Evolutionary conservation across 2,113 vertebrate species (phyloP), one percentile per base, ranked within the genome.

Genomic region (Thermophis baileyi): DNA sequence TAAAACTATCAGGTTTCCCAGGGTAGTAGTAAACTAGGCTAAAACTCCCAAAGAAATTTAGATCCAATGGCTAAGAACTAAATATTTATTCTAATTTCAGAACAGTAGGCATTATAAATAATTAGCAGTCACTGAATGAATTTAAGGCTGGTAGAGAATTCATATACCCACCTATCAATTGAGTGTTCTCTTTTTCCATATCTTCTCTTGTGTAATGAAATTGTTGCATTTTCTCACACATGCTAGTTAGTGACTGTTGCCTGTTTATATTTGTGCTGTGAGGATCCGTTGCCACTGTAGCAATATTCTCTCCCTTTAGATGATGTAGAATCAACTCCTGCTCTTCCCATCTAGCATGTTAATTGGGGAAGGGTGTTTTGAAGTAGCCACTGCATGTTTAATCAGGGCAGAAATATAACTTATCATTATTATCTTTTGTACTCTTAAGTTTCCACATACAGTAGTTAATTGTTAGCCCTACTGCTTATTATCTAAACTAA

Each of bases 401-500:
- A 54, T 46, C 12, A 47, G 25, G 81, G 8, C 27, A 57, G 25
- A 85, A 57, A 53, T 3, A 10, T 22, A 6, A 46, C 20, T 12
- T 3, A 6, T 81, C 20, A 25, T 74, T 40, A 40, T 90, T 25
- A 51, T 53, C 4, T 16, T 46, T 35, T 40, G 3, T 27, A 22
- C 12, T 6, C 54, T 50, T n/a, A 63, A 44, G n/a, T 8, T n/a
- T 40, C n/a, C 50, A 25, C n/a, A 53, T 74, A 51, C 11, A 25
- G 35, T 22, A 81, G 7, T 81, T 51, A 53, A 63, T 50, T n/a
- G 25, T 11, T 74, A 22, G n/a, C 40, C 50, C 90, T 85, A 27
- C 90, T 95, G 86, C 47, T 95, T 27, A 94, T 44, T 46, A 74
- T 54, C 51, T 50, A 87, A 91, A 30, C 90, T 93, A 93, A 93